phyloP scores from a whole-genome alignment of 2,888 invertebrate species.

The Carabus problematicus region DNA sequence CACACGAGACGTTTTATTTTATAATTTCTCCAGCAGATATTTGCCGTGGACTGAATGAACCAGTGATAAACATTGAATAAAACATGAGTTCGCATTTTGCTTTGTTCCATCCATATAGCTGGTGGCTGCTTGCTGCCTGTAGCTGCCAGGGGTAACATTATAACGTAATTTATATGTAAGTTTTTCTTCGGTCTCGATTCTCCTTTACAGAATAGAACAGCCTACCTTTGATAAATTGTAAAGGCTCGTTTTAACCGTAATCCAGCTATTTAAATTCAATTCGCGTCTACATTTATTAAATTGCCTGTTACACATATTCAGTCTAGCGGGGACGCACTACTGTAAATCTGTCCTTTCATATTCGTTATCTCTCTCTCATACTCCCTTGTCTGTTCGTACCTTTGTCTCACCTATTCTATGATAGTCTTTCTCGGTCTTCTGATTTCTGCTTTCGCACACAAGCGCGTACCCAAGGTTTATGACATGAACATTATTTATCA shows the following conservation, averaged over 20 bases:
- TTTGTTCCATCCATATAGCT: conserved; percentile 1
- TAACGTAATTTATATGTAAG: conserved; percentile 24
- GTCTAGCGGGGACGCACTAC: conserved; percentile 9
- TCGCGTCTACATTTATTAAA: conserved; percentile 35
- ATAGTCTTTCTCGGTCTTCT: no score
- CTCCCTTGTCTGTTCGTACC: not conserved
- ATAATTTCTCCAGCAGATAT: not conserved
- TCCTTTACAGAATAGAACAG: not conserved
- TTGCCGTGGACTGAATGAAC: not conserved
- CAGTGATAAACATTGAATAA: conserved; percentile 13
- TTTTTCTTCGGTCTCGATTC: conserved; percentile 8
- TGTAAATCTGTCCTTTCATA: conserved; percentile 21
- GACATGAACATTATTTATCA: no score
- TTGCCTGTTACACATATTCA: conserved; percentile 33
- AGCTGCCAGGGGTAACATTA: conserved; percentile 13
- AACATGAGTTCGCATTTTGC: conserved; percentile 18
- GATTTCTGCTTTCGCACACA: no score
- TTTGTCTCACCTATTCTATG: no score
- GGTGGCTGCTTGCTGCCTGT: not conserved
- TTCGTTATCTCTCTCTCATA: not conserved
- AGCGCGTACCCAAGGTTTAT: no score
- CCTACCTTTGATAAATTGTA: conserved; percentile 27
- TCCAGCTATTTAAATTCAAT: conserved; percentile 34
- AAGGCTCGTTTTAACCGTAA: conserved; percentile 27
- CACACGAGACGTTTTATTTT: not conserved